A percentile compares a stretch with the other conserved stretches of the same genome.
Evolutionary conservation across 2,888 invertebrate species (phyloP).

Genomic region (Acronicta leporina): DNA sequence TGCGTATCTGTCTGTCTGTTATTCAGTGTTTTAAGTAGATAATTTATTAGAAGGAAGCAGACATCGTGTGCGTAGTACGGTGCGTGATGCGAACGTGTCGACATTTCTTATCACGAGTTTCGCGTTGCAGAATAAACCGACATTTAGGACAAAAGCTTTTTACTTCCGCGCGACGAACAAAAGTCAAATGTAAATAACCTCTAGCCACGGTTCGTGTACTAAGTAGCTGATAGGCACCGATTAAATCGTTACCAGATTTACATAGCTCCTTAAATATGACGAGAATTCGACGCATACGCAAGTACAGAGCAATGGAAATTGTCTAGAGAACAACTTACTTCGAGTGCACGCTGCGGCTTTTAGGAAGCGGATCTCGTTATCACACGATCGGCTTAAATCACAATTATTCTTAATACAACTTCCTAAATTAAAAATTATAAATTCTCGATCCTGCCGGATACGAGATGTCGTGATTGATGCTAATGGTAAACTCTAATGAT

Average conservation of each 20-base stretch:
- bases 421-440: slow-evolving; percentile 81
- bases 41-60: not conserved
- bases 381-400: slow-evolving; percentile 70
- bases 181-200: slow-evolving; percentile 89
- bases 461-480: slow-evolving; percentile 76
- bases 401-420: slow-evolving; percentile 78
- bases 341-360: slow-evolving; percentile 59
- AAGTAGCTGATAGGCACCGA: slow-evolving; percentile 67
- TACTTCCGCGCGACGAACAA: slow-evolving; percentile 84
- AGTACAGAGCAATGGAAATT: slow-evolving; percentile 67
- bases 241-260: slow-evolving; percentile 61
- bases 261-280: slow-evolving; percentile 63
- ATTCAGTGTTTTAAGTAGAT: not conserved
- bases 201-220: slow-evolving; percentile 72
- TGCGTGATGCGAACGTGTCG: slow-evolving; percentile 17
- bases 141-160: slow-evolving; percentile 79
- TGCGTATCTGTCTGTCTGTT: too few relatives aligned
- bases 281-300: slow-evolving; percentile 45
- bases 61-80: not conserved
- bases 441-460: slow-evolving; percentile 83
- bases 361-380: slow-evolving; percentile 84
- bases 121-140: slow-evolving; percentile 60
- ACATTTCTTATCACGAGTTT: slow-evolving; percentile 36
- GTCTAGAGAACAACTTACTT: slow-evolving; percentile 52
- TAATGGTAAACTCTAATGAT: slow-evolving; percentile 43